Base-by-base conservation (phyloP, 2,888 invertebrate genomes). In the Macroteleia sp. region DNA sequence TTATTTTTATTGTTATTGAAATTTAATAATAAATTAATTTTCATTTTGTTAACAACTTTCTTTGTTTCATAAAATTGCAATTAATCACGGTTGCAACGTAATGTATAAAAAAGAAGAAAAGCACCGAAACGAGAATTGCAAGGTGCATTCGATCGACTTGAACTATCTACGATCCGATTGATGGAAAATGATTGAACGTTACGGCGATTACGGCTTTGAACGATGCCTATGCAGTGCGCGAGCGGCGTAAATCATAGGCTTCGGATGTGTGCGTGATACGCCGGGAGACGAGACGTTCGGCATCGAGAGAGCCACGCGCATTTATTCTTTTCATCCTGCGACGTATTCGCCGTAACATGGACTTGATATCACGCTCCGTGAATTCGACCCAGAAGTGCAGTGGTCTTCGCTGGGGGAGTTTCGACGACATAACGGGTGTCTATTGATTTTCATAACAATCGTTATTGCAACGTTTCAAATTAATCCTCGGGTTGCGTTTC, bases 251-350 rank as follows among this genome's bases (percentile, higher is more conserved):
- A 73, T 64, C 64, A 57, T 50, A 48, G 41, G 62, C 44, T 41
- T 50, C 3, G 32, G 34, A 32, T 56, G 75, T 54, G 82, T 66
- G 59, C 48, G 77, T 81, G 87, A 87, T 86, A 85, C 84, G 86
- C 86, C 84, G 86, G 85, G 25, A 64, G 66, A 87, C 86, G 57
- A 69, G 69, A 87, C 87, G 86, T 85, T 81, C 77, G 81, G 79
- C 81, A 84, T 77, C 83, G 80, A 73, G 57, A 75, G 77, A 80
- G 79, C 83, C 83, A 83, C 82, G 79, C 80, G 74, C 70, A 78
- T 79, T 79, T 64, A 70, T 82, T 77, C 71, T 74, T 70, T 74
- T 64, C 56, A 69, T 52, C 52, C 46, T 44, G 62, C 70, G 48
- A 76, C 59, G 76, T 66, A 71, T 64, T 70, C 70, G 36, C 39